A percentile compares a stretch with the other conserved stretches of the same genome.
phyloP scores from a whole-genome alignment of 1,140 invertebrate species.

The Epicauta chinensis region DNA sequence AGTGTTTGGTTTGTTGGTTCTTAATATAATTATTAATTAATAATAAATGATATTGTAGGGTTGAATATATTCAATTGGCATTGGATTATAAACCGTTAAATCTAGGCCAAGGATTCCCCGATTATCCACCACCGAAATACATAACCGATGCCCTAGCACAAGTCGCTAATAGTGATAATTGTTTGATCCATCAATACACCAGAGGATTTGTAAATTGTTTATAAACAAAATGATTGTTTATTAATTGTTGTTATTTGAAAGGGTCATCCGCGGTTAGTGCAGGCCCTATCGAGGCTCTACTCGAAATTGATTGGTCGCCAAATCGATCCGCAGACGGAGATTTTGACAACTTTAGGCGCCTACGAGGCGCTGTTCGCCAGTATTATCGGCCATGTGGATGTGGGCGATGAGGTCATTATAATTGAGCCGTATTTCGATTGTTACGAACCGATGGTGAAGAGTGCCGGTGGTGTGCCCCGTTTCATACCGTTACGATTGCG shows the following conservation, averaged over 20 bases:
- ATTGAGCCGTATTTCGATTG: conserved; percentile 99
- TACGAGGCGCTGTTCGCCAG: conserved; percentile 86
- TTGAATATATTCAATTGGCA: conserved; percentile 89
- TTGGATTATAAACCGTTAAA: conserved; percentile 86
- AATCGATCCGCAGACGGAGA: conserved; percentile 57
- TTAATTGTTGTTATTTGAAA: conserved; percentile 19
- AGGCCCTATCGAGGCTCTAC: conserved; percentile 79
- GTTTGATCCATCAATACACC: conserved; percentile 86
- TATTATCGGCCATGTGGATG: conserved; percentile 73
- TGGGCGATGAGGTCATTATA: conserved; percentile 89
- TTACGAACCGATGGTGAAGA: conserved; percentile 90
- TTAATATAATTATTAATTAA: neutral
- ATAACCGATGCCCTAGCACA: conserved; percentile 72
- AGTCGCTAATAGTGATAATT: conserved; percentile 61
- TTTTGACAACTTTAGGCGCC: conserved; percentile 85
- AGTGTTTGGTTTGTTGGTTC: conserved; percentile 12
- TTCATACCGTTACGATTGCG: conserved; percentile 79
- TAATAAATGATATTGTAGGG: conserved; percentile 55
- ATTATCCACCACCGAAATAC: conserved; percentile 81
- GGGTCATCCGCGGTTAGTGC: conserved; percentile 85
- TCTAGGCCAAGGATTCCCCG: conserved; percentile 96
- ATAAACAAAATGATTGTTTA: neutral
- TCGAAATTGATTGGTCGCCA: conserved; percentile 65
- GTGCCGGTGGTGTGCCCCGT: conserved; percentile 78
- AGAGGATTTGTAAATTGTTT: conserved; percentile 64